Conservation (phyloP, 1,140 invertebrate species). For the Arion vulgaris region DNA sequence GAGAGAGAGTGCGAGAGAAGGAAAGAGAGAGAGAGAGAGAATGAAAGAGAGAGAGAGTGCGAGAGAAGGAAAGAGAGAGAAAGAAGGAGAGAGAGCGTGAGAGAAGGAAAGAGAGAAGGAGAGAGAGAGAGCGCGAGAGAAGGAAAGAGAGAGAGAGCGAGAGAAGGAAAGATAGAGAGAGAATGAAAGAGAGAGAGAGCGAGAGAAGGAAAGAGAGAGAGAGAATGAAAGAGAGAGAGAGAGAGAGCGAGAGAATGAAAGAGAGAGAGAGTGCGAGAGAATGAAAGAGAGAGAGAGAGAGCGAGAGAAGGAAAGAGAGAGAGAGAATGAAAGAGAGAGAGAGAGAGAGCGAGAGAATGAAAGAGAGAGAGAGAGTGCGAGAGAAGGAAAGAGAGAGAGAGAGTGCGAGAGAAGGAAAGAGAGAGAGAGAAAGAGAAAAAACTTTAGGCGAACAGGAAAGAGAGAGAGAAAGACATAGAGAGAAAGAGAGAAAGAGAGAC, state of each 20-base stretch:
- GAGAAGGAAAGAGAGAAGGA: background rate
- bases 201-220: too few species aligned
- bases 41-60: background rate
- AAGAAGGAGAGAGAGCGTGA: constrained; percentile 26
- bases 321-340: background rate
- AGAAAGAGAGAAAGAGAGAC: constrained; percentile 13
- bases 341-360: too few species aligned
- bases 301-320: constrained; percentile 1
- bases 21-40: too few species aligned
- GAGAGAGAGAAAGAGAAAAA: too few species aligned
- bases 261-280: constrained; percentile 26
- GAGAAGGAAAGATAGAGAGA: too few species aligned
- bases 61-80: constrained; percentile 25
- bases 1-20: too few species aligned
- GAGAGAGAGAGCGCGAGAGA: background rate
- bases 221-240: too few species aligned
- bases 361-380: constrained; percentile 23
- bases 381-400: too few species aligned
- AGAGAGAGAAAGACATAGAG: background rate
- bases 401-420: too few species aligned
- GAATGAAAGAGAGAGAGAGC: too few species aligned
- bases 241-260: background rate
- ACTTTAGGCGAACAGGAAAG: too few species aligned
- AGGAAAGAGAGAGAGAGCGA: too few species aligned
- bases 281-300: constrained; percentile 31